Evolutionary conservation across 2,113 vertebrate species (phyloP), one percentile per base, ranked within the genome.

Genomic region (Polyodon spathula): DNA sequence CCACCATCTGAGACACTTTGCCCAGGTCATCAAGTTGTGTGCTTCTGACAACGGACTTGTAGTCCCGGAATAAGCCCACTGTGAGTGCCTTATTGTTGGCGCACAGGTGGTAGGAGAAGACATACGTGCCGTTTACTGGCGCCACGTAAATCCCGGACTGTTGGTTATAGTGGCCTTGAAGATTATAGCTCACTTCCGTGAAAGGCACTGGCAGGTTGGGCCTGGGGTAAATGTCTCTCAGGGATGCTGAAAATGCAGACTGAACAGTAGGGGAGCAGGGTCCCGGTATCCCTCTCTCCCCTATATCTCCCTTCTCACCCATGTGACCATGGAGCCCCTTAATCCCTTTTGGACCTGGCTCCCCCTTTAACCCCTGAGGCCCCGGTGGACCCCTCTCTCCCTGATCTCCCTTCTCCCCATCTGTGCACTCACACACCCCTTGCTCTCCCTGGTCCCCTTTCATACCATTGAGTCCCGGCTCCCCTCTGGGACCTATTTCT

Each of bases 91-190:
- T 66, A 0, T 15, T n/a, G 3, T 37, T 17, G 41, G 71, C 62
- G 0, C 61, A 60, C 44, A 83, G 52, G 61, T 79, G 64, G 67
- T 78, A 83, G 73, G 67, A 82, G 58, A 87, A 81, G 50, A 78
- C 16, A 3, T 86, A 87, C 37, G 80, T 83, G n/a, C 82, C 83
- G 0, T 75, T 74, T 39, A 74, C 40, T 0, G 85, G 83, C 6
- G 82, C 80, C 0, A 43, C 70, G 73, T 78, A 86, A 54, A 79
- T 40, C 1, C 83, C 83, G 0, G 17, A 50, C 2, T 0, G 10
- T 2, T 71, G 64, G 63, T 80, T 62, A 41, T 76, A 87, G 56
- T 75, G 56, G 4, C 56, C 50, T 61, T 78, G 73, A 15, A 60
- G 0, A 16, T 87, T 86, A 66, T 71, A 71, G 9, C 71, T 15